Conservation (phyloP, 2,888 invertebrate genomes). For the Daptonema setosum region DNA sequence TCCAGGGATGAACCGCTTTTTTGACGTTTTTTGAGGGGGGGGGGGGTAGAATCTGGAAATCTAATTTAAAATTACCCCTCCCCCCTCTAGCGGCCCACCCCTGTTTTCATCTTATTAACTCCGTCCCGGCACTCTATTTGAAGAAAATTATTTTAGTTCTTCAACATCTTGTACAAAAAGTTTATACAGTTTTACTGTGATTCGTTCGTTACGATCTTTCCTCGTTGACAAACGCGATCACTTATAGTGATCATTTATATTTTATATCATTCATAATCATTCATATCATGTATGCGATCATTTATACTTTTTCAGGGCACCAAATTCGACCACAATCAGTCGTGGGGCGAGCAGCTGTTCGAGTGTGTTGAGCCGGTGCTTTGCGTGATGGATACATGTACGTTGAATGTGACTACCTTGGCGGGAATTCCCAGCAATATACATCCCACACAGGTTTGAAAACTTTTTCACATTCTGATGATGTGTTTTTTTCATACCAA, state of each 20-base stretch:
- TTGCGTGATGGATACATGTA: slow-evolving; percentile 5
- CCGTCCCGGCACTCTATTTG: too few relatives aligned
- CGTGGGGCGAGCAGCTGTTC: slow-evolving; percentile 8
- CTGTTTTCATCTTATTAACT: too few relatives aligned
- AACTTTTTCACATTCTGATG: too few relatives aligned
- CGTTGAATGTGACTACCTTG: slow-evolving; percentile 1
- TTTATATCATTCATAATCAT: not conserved
- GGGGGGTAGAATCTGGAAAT: too few relatives aligned
- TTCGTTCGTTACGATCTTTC: not conserved
- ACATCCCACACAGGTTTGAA: slow-evolving; percentile 1
- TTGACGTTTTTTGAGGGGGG: too few relatives aligned
- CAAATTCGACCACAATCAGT: not conserved
- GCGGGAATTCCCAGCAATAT: slow-evolving; percentile 4
- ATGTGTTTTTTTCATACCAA: too few relatives aligned
- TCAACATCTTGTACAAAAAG: too few relatives aligned
- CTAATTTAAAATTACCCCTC: too few relatives aligned
- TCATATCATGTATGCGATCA: not conserved
- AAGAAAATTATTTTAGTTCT: too few relatives aligned
- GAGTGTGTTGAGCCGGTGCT: slow-evolving; percentile 2
- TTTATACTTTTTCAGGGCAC: slow-evolving; percentile 1
- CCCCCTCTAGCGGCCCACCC: too few relatives aligned
- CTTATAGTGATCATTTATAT: not conserved
- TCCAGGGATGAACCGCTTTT: too few relatives aligned
- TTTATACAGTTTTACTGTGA: not conserved
- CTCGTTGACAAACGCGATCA: too few relatives aligned